Base-by-base conservation (phyloP, 2,797 vertebrate species). In the Vespertilio murinus region DNA sequence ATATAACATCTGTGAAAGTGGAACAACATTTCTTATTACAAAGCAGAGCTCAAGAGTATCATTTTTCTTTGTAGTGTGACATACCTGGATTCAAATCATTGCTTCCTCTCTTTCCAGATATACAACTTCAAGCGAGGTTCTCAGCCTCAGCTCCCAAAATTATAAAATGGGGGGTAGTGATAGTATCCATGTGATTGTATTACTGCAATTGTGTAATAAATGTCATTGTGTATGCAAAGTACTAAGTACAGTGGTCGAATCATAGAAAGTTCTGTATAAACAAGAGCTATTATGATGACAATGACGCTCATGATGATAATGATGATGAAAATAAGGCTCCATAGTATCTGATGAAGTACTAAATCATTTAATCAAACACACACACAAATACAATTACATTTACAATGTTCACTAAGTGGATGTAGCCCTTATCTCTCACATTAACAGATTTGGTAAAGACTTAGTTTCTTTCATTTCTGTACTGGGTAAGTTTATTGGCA, bases 361-460 rank as follows among this genome's bases (percentile, higher is more conserved):
- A 94, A 94, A 91, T 94, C 64, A 81, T 89, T 88, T 83, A 71
- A 91, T 84, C 74, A 95, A 74, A 88, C 2, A 94, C 52, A 90
- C 70, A 90, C 25, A 78, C 8, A 92, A 11, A 92, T 52, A 65
- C 8, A 93, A 86, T 94, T 92, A 88, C 88, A 88, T 82, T 67
- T 73, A 56, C 93, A 79, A 93, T 94, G 88, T 71, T 69, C 64
- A 90, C 38, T 56, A 93, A 88, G 16, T 49, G 20, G 40, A 80
- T 88, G 30, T 22, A 90, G 40, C 23, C 28, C 71, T 84, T 82
- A 86, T 61, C 40, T 81, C 18, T 79, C 75, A 3, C 9, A 78
- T 52, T 88, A 83, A 83, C 54, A 96, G 40, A 93, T 78, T 40
- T 83, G 35, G 45, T 52, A 88, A 84, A 83, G 42, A 38, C 56